Evolutionary conservation across 2,888 invertebrate genomes (phyloP).

Genomic region (Malachius bipustulatus): DNA sequence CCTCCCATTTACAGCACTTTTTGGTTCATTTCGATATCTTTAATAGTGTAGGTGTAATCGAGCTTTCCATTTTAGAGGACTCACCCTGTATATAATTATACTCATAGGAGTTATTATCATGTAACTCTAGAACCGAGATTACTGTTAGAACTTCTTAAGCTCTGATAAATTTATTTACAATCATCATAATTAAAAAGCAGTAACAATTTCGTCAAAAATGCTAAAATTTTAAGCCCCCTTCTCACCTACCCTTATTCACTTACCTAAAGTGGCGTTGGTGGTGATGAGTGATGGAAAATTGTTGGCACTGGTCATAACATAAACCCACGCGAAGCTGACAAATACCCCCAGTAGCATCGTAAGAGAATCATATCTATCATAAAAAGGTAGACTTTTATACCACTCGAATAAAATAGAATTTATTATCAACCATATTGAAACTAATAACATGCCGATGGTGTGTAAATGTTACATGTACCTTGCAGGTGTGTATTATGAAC

Average conservation of each 20-base stretch:
- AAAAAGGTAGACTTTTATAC: slow-evolving; percentile 13
- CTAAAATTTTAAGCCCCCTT: background rate
- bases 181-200: no score
- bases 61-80: no score
- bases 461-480: slow-evolving; percentile 16
- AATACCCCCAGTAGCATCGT: slow-evolving; percentile 22
- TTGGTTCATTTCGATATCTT: no score
- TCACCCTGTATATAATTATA: no score
- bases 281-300: slow-evolving; percentile 62
- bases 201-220: no score
- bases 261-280: slow-evolving; percentile 64
- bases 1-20: no score
- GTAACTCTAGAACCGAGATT: no score
- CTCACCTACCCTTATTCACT: slow-evolving; percentile 19
- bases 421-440: slow-evolving; percentile 19
- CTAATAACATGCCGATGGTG: slow-evolving; percentile 20
- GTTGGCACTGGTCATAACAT: slow-evolving; percentile 30
- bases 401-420: slow-evolving; percentile 12
- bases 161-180: no score
- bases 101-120: no score
- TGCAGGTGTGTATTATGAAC: slow-evolving; percentile 16
- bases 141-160: no score
- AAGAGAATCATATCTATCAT: slow-evolving; percentile 13
- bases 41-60: no score
- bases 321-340: slow-evolving; percentile 14